Percentiles rank a stretch among this genome's conserved stretches.
phyloP scores from a whole-genome alignment of 2,888 invertebrate species.

The Drosophila melanosoma region DNA sequence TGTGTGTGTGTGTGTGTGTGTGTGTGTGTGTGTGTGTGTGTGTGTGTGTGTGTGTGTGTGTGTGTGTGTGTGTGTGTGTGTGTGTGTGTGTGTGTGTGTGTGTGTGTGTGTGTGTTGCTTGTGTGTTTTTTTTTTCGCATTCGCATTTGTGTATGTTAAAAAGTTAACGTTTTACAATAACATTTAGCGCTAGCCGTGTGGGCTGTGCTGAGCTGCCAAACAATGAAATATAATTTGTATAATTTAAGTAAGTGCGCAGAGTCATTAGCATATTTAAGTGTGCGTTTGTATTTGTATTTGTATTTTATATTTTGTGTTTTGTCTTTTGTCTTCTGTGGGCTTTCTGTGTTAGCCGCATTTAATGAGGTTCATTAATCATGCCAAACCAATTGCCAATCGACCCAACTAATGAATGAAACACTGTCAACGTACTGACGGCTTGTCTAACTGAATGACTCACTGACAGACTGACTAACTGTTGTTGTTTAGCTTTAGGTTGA shows the following conservation, averaged over 20 bases:
- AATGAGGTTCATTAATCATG: conserved; percentile 73
- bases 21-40: not conserved
- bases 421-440: conserved; percentile 31
- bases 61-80: not conserved
- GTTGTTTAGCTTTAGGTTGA: conserved; percentile 23
- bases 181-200: conserved; percentile 10
- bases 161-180: conserved; percentile 10
- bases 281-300: conserved; percentile 2
- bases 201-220: conserved; percentile 41
- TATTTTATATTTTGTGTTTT: not conserved
- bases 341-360: conserved; percentile 37
- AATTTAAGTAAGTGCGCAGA: conserved; percentile 50
- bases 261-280: conserved; percentile 37
- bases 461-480: conserved; percentile 28
- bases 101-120: not conserved
- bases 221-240: conserved; percentile 63
- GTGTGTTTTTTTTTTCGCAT: conserved; percentile 5
- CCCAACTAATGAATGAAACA: conserved; percentile 31
- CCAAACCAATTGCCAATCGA: conserved; percentile 53
- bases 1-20: not conserved
- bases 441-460: conserved; percentile 40
- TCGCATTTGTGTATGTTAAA: not conserved
- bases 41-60: not conserved
- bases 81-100: not conserved
- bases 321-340: conserved; percentile 14